A percentile compares a stretch with the other conserved stretches of the same genome.
phyloP scores from a whole-genome alignment of 2,113 vertebrate genomes.

The Sceloporus tristichus region DNA sequence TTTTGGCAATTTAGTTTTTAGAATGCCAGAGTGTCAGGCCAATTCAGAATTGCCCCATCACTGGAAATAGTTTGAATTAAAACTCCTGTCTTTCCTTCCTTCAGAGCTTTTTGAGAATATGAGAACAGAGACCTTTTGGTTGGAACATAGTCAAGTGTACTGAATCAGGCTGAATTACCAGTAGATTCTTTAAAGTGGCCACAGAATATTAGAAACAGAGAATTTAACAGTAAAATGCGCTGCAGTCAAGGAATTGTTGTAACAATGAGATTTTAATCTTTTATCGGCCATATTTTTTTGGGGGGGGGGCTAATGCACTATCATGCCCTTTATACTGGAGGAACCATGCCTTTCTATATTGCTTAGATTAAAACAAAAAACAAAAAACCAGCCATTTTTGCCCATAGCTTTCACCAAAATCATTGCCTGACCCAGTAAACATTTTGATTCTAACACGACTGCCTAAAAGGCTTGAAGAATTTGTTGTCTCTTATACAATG shows the following conservation, averaged over 20 bases:
- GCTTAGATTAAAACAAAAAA: neutral
- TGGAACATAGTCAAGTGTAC: constrained; percentile 36
- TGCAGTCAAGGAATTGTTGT: constrained; percentile 9
- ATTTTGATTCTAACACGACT: constrained; percentile 39
- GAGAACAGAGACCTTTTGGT: constrained; percentile 29
- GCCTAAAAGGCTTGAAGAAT: constrained; percentile 64
- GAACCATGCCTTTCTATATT: neutral
- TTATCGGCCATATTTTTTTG: neutral
- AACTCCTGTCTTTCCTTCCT: neutral
- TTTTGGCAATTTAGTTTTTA: neutral
- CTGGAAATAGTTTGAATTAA: constrained; percentile 9
- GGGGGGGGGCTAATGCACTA: neutral
- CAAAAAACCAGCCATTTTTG: neutral
- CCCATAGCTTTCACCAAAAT: constrained; percentile 39
- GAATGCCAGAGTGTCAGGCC: neutral
- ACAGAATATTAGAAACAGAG: constrained; percentile 15
- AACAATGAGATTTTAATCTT: constrained; percentile 40
- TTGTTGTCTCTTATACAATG: constrained; percentile 86
- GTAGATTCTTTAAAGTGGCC: neutral
- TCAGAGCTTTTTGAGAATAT: constrained; percentile 6
- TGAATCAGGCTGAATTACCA: neutral
- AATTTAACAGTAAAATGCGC: neutral
- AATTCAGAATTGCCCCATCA: neutral
- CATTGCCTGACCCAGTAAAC: constrained; percentile 62
- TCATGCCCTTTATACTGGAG: neutral